These are phyloP conservation scores for Bombus soroeensis DNA, from an alignment of 1,140 invertebrate genomes.

Conservation along the genomic window DNA sequence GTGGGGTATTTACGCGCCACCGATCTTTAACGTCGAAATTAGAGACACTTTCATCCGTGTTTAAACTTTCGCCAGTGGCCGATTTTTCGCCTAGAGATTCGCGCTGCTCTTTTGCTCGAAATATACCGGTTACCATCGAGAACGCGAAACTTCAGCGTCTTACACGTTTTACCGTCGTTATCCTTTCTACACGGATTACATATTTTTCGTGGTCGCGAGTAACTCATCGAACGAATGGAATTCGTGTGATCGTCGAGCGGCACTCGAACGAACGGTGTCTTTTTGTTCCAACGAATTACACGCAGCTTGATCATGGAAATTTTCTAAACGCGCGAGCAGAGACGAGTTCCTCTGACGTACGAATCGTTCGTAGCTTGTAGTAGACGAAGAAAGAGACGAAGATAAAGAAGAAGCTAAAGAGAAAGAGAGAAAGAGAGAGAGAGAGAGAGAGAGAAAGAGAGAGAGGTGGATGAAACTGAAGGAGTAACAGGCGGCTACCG, in stretches of 20 bases:
- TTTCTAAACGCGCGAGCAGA: slow-evolving; percentile 7
- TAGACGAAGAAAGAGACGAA: slow-evolving; percentile 11
- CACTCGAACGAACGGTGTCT: neutral
- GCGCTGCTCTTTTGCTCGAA: neutral
- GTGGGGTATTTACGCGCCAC: neutral
- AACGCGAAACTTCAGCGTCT: neutral
- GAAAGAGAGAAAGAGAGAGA: neutral
- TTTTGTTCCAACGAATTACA: neutral
- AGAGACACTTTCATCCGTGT: slow-evolving; percentile 5
- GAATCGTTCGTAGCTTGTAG: slow-evolving; percentile 7
- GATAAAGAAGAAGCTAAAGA: neutral
- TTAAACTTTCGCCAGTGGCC: neutral
- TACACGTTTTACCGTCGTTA: too few species aligned
- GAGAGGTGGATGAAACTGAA: slow-evolving; percentile 53
- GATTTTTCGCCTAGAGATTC: neutral
- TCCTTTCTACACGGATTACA: neutral
- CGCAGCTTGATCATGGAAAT: slow-evolving; percentile 4
- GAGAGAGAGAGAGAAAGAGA: slow-evolving; percentile 26
- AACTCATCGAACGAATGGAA: neutral
- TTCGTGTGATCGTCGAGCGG: neutral
- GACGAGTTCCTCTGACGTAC: slow-evolving; percentile 2
- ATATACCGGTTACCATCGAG: too few species aligned
- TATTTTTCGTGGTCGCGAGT: too few species aligned
- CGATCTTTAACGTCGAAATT: neutral
- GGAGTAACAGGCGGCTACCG: slow-evolving; percentile 80